Base-by-base conservation (phyloP, 2,888 invertebrate genomes). In the Drosophila anomelani region DNA sequence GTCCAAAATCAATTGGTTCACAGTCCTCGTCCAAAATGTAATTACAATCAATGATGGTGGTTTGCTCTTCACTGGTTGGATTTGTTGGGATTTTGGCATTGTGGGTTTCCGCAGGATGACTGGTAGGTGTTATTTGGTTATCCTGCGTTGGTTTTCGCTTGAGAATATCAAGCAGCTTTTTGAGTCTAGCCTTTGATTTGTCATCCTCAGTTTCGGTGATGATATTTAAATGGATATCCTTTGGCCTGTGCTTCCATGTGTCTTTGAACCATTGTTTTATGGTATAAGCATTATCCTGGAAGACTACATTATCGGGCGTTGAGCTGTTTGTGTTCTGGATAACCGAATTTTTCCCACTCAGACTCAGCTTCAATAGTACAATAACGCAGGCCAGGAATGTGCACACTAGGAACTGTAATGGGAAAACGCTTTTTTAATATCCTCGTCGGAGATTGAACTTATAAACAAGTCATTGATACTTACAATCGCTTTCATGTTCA, bases 401-500 rank as follows among this genome's bases (percentile, higher is more conserved):
- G 17, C 58, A 66, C 20, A 43, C 41, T 36, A 72, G 2, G 4
- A 72, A 17, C 72, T 72, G 44, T 15, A 41, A 62, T 4, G 3
- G 7, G 9, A 13, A 17, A 49, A 17, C 3, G 10, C 4, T 9
- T 26, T 34, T 13, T 53, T 39, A 56, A 10, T 55, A 58, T 69
- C 69, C 43, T 69, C 34, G 32, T 54, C 10, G 34, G 29, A 1
- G 13, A 9, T 51, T 26, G 17, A 34, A 17, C 43, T 9, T 12
- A 17, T 49, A 1, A 3, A 9, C 8, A 53, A 10, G 36, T 34
- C 57, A 44, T 26, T 23, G 29, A 20, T 56, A 84, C 82, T 86
- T 79, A 83, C 82, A 72, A 46, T 68, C 51, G 51, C 63, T 57
- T 81, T 69, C 87, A 83, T 83, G 72, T 68, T 69, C 46, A 15